Conservation (phyloP, 2,113 vertebrate genomes). For the Sialia sialis region DNA sequence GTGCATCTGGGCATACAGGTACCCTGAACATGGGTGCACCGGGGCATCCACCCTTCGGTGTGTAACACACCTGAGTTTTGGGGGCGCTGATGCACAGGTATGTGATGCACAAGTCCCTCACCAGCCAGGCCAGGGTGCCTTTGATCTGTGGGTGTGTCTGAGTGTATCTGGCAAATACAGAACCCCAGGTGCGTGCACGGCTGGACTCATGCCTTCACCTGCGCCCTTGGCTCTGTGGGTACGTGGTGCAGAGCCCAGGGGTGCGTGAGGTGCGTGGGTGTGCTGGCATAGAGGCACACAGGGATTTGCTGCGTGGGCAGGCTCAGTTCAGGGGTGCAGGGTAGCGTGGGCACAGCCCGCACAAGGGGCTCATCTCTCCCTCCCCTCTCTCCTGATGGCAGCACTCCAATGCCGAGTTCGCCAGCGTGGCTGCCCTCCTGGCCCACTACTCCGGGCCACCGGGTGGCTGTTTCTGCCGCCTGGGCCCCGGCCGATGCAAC, state of each 20-base stretch:
- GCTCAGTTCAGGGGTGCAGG: neutral
- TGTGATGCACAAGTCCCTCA: too few relatives aligned
- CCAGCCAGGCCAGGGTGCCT: accelerated
- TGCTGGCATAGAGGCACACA: neutral
- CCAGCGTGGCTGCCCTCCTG: constrained; percentile 81
- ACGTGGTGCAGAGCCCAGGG: neutral
- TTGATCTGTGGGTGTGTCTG: accelerated
- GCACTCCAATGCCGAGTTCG: constrained; percentile 81
- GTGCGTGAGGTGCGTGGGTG: accelerated
- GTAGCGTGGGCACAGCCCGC: accelerated
- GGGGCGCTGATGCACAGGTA: accelerated
- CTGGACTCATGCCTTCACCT: accelerated
- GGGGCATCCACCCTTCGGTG: accelerated
- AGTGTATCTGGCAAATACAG: accelerated
- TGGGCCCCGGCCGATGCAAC: constrained; percentile 81
- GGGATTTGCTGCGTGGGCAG: neutral
- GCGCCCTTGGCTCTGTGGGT: neutral
- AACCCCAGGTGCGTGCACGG: accelerated
- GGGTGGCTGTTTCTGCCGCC: constrained; percentile 77
- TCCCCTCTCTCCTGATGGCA: constrained; percentile 28
- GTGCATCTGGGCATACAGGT: neutral
- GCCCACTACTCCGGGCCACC: constrained; percentile 75
- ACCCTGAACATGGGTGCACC: accelerated
- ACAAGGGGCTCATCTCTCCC: accelerated
- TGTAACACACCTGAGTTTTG: accelerated